These are phyloP conservation scores for Glaucidium brasilianum DNA, from an alignment of 2,113 vertebrate genomes.

Conservation along the genomic window DNA sequence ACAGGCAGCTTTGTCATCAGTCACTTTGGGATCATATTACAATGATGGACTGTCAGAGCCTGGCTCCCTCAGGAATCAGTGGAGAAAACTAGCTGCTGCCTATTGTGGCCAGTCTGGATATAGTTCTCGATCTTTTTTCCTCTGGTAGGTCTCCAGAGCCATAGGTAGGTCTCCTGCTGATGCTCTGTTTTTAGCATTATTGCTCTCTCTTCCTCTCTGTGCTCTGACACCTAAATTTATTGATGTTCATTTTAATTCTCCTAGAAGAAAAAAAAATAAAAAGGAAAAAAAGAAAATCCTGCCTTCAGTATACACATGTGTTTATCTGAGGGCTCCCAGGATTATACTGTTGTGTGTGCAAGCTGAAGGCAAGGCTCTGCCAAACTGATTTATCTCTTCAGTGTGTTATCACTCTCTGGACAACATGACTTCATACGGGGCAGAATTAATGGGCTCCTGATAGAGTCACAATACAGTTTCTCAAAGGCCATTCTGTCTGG, in stretches of 20 bases:
- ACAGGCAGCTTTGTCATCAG: neutral
- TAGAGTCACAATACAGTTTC: neutral
- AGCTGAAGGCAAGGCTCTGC: neutral
- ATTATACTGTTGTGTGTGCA: neutral
- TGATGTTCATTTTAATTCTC: neutral
- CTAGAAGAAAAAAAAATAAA: neutral
- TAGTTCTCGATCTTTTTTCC: neutral
- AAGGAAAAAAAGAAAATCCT: neutral
- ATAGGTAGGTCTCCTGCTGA: neutral
- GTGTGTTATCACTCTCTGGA: slow-evolving; percentile 20
- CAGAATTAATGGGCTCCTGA: slow-evolving; percentile 8
- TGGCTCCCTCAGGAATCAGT: neutral
- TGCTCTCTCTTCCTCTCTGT: neutral
- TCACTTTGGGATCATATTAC: neutral
- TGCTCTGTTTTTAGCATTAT: neutral
- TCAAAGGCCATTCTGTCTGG: neutral
- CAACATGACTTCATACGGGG: neutral
- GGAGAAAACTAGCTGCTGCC: neutral
- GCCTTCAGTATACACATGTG: neutral
- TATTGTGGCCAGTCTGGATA: neutral
- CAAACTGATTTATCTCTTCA: slow-evolving; percentile 46
- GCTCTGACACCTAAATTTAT: neutral
- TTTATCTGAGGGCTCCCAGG: slow-evolving; percentile 17
- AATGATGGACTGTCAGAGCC: neutral
- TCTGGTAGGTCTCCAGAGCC: neutral